Evolutionary conservation across 2,797 vertebrate genomes (phyloP), one percentile per base, ranked within the genome.

Genomic region (Nyctibius grandis): DNA sequence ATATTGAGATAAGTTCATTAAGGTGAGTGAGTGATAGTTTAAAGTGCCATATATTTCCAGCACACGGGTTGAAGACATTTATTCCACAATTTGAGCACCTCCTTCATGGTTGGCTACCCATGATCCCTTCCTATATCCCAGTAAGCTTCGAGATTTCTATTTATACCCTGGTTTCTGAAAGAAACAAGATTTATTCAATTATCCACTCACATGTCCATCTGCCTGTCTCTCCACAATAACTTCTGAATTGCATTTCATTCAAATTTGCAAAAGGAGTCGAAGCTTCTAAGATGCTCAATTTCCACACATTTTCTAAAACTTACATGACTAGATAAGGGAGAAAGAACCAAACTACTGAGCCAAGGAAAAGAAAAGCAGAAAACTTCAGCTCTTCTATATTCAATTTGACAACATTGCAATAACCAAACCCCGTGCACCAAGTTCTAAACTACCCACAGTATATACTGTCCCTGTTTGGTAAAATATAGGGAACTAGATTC

Each of bases 1-100:
- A 53, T 76, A 84, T 29, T 93, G 75, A 94, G 80, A 63, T 95
- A 91, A 95, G 26, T 94, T 93, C 64, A 91, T 93, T 93, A 93
- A 80, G 23, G 34, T 77, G 80, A 95, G 31, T 84, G 81, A 95
- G 34, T 67, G 79, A 88, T 64, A 88, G 63, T 74, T 82, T 92
- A 67, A 95, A 86, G 53, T 76, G 44, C 53, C 44, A 61, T 72
- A 29, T 57, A 90, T 36, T 79, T 87, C 56, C 53, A 82, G 65
- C 50, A 53, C 42, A 42, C 3, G 3, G 48, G 36, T 11, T 82
- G 34, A 75, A 85, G 56, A 53, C 67, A 87, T 72, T 93, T 89
- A 78, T 76, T 86, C 40, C 45, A 82, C 45, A 75, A 59, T 72
- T 60, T 84, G 47, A 73, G 31, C 21, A 79, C 45, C 21, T 80